Evolutionary conservation across 2,888 invertebrate genomes (phyloP).

Genomic region (Synergus laeviventris): DNA sequence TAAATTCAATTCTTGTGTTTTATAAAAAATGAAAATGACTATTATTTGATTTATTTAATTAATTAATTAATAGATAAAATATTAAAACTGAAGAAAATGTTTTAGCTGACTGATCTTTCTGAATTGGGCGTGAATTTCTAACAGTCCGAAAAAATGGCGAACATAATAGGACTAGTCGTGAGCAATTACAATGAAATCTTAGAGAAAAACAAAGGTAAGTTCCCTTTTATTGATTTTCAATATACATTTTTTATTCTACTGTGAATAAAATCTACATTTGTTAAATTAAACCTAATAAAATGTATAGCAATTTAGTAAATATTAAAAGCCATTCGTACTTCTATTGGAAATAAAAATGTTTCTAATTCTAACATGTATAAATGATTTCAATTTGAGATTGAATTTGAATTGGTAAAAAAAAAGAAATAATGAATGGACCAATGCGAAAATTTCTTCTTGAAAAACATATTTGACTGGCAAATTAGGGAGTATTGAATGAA

Average conservation of each 20-base stretch:
- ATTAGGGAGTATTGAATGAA: neutral
- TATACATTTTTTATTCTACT: neutral
- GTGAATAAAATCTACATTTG: too few relatives aligned
- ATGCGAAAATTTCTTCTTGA: neutral
- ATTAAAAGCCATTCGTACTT: neutral
- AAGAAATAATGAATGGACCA: neutral
- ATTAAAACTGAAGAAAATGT: neutral
- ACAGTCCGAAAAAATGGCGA: conserved; percentile 72
- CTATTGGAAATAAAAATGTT: neutral
- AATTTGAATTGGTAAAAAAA: neutral
- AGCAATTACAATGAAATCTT: conserved; percentile 78
- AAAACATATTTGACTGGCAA: neutral
- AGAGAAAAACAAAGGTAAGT: conserved; percentile 77
- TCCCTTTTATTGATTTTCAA: neutral
- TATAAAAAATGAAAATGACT: neutral
- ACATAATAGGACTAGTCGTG: conserved; percentile 76
- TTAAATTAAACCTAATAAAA: neutral
- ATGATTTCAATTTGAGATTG: neutral
- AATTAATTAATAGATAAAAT: too few relatives aligned
- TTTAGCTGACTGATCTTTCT: neutral
- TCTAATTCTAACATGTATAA: neutral
- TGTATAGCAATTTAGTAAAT: neutral
- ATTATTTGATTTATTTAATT: too few relatives aligned
- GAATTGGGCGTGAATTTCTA: neutral
- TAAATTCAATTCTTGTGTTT: neutral